Evolutionary conservation across 2,888 invertebrate genomes (phyloP), one percentile per base, ranked within the genome.

Genomic region (Baccha elongata): DNA sequence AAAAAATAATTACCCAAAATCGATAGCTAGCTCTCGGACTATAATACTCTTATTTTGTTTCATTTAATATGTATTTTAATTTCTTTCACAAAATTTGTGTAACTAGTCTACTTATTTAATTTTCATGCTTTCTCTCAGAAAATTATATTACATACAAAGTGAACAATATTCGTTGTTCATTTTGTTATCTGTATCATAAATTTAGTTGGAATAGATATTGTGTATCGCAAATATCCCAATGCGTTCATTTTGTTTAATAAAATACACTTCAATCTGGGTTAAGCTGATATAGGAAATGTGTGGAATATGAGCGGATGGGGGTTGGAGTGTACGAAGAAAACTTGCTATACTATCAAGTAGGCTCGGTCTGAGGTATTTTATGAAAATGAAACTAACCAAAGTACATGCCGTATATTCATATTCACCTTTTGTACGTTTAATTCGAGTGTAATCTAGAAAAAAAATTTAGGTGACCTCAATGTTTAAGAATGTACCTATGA

Each of bases 371-470:
- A 23, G 17, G 29, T 72, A 62, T 46, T 68, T 75, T 69, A 69
- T 69, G 75, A 75, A 75, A 75, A 75, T 68, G 74, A 60, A 75
- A 68, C 74, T 75, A 35, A 13, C 75, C 62, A 69, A 69, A 55
- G 8, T 55, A 64, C 64, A 64, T 48, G 55, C 64, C 6, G 13
- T 6, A 40, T 40, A 40, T n/a, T n/a, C n/a, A n/a, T 13, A 40
- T 13, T 40, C n/a, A 40, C 37, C 37, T 32, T 7, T 32, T 32
- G 29, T 32, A 32, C 8, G 29, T 40, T 40, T 40, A n/a, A 3
- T 40, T 40, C 8, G 37, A 58, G 42, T 40, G 6, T 17, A 26
- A 32, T 3, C 7, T 13, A 37, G 67, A 35, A 17, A 23, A 19
- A 29, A 46, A 48, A 76, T 76, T 64, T 76, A 71, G 76, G 69